Evolutionary conservation across 2,113 vertebrate species (phyloP), one percentile per base, ranked within the genome.

Genomic region (Tupaia chinensis): DNA sequence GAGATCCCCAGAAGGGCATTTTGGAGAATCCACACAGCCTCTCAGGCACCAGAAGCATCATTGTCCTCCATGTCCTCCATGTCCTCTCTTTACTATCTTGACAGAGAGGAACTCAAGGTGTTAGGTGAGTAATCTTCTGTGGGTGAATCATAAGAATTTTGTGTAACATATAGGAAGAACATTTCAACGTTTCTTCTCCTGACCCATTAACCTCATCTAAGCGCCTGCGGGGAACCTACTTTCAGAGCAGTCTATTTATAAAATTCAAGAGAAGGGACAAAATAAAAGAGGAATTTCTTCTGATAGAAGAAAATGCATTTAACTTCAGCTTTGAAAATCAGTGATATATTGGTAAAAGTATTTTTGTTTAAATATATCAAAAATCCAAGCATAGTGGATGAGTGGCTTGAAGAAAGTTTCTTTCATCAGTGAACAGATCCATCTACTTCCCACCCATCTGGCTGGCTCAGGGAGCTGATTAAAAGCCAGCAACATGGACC

Each of bases 311-410:
- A 76, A 76, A 70, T 70, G 20, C 27, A 69, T 63, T 81, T 29
- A 68, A 80, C 34, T 88, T 72, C 68, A 77, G 23, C 58, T 89
- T 91, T 86, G 27, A 69, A 25, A 90, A 85, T 69, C 76, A 83
- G 70, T 89, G 7, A 32, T 66, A 80, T 56, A 34, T 65, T 56
- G 27, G 12, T 34, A 12, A 63, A 83, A 95, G 16, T 89, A 79
- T 54, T 92, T 90, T 61, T 72, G 4, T 20, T 34, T 65, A 70
- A 78, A 80, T 60, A 29, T 27, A 17, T 63, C 34, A 22, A 86
- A 86, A 14, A 4, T 44, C 27, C 19, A 80, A 63, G 3, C 34
- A 44, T 79, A 58, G 5, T 15, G 68, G 9, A 8, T 56, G 3
- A 12, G 77, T 8, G 13, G 19, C 54, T 34, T 34, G 15, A 56